These are phyloP conservation scores for Leuctra nigra DNA, from an alignment of 2,888 invertebrate species.

Conservation along the genomic window DNA sequence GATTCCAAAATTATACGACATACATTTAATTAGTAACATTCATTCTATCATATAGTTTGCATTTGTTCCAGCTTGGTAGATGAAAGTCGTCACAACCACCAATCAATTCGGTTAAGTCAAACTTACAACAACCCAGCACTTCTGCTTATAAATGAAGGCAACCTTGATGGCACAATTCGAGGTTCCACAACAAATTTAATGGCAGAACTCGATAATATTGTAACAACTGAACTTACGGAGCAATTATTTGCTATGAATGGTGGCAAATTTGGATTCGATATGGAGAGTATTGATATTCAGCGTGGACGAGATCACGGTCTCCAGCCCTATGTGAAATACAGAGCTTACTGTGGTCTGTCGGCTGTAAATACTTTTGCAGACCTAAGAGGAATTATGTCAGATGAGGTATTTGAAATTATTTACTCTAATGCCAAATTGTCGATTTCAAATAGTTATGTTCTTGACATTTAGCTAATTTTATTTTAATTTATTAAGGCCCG, in stretches of 20 bases:
- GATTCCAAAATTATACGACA: too few relatives aligned
- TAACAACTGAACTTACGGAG: conserved; percentile 30
- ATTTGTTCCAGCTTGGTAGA: conserved; percentile 18
- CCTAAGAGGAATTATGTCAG: conserved; percentile 23
- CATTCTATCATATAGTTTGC: too few relatives aligned
- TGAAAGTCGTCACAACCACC: conserved; percentile 10
- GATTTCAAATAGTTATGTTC: too few relatives aligned
- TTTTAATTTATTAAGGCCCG: too few relatives aligned
- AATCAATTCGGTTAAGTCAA: conserved; percentile 1
- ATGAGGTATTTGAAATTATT: conserved; percentile 21
- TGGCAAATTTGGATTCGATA: conserved; percentile 33
- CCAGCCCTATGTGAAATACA: conserved; percentile 30
- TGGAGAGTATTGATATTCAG: conserved; percentile 35
- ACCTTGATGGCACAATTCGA: conserved; percentile 10
- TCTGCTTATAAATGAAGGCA: not conserved
- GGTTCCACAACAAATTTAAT: conserved; percentile 3
- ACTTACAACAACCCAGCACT: conserved; percentile 8
- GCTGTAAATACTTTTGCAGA: conserved; percentile 27
- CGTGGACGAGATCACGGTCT: conserved; percentile 34
- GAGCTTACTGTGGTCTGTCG: conserved; percentile 31
- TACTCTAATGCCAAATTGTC: too few relatives aligned
- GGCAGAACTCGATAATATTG: conserved; percentile 1
- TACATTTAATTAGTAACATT: too few relatives aligned
- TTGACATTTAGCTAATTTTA: too few relatives aligned
- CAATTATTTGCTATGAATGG: conserved; percentile 34